Evolutionary conservation across 2,888 invertebrate genomes (phyloP).

Genomic region (Oasisia sp.): DNA sequence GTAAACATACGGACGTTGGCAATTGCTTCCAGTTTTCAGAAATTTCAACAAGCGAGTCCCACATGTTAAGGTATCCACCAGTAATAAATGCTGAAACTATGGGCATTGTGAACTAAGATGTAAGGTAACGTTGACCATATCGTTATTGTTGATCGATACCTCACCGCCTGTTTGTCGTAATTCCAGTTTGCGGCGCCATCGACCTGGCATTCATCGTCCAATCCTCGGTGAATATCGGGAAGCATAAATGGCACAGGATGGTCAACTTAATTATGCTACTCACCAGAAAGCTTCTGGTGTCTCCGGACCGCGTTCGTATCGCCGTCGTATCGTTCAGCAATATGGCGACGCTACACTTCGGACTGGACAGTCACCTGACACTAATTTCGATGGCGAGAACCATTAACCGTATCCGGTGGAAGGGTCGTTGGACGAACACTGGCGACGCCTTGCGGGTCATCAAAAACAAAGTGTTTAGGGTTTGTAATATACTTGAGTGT

Average conservation of each 20-base stretch:
- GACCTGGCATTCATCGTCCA: slow-evolving; percentile 18
- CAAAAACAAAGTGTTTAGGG: not conserved
- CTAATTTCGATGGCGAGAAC: not conserved
- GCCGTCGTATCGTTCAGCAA: slow-evolving; percentile 17
- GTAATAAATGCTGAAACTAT: too few species aligned
- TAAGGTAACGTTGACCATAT: too few species aligned
- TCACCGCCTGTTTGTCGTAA: too few species aligned
- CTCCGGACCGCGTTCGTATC: not conserved
- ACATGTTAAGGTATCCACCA: not conserved
- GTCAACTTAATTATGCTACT: not conserved
- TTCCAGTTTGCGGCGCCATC: not conserved
- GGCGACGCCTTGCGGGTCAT: not conserved
- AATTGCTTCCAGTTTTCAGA: too few species aligned
- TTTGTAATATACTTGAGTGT: not conserved
- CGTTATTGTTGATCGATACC: too few species aligned
- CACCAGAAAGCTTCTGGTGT: not conserved
- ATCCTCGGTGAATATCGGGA: slow-evolving; percentile 8
- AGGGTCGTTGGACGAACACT: slow-evolving; percentile 22
- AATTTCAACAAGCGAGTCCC: too few species aligned
- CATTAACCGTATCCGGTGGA: not conserved
- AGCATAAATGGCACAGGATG: not conserved
- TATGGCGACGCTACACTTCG: not conserved
- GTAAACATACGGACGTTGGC: too few species aligned
- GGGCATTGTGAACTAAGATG: too few species aligned
- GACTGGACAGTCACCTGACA: not conserved